Conservation (phyloP, 2,797 vertebrate species). For the Ctenopoma kingsleyae region DNA sequence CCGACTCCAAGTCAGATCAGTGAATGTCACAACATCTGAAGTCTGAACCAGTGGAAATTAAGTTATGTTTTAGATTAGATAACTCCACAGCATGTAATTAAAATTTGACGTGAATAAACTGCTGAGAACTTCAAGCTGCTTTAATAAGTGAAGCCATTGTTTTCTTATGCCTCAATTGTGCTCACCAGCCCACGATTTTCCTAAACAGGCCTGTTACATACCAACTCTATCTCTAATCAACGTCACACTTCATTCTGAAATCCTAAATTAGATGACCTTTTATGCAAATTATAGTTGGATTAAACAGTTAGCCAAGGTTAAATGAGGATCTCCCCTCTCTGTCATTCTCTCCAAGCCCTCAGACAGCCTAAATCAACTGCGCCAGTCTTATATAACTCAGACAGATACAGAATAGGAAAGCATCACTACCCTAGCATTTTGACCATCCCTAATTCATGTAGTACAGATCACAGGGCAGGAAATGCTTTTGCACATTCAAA, state of each 20-base stretch:
- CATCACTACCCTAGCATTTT: conserved; percentile 25
- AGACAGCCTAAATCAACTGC: conserved; percentile 50
- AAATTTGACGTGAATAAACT: conserved; percentile 62
- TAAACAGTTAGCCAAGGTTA: conserved; percentile 76
- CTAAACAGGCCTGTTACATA: conserved; percentile 34
- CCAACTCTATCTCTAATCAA: conserved; percentile 59
- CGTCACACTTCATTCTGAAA: conserved; percentile 39
- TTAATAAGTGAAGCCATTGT: conserved; percentile 59
- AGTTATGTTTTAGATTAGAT: conserved; percentile 43
- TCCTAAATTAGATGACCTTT: conserved; percentile 75
- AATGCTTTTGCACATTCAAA: conserved; percentile 41
- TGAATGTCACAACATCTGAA: conserved; percentile 11
- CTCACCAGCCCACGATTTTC: conserved; percentile 41
- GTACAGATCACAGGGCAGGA: conserved; percentile 29
- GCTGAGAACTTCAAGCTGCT: conserved; percentile 66
- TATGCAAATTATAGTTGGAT: conserved; percentile 73
- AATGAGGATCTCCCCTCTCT: conserved; percentile 63
- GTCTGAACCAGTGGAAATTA: conserved; percentile 30
- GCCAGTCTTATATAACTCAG: conserved; percentile 59
- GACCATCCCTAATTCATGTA: conserved; percentile 49
- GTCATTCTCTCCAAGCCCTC: conserved; percentile 46
- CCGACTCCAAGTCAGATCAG: conserved; percentile 15
- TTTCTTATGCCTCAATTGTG: conserved; percentile 49
- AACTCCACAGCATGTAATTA: conserved; percentile 46
- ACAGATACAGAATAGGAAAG: conserved; percentile 47